Evolutionary conservation across 2,797 vertebrate species (phyloP).

Genomic region (Myripristis jacobus): DNA sequence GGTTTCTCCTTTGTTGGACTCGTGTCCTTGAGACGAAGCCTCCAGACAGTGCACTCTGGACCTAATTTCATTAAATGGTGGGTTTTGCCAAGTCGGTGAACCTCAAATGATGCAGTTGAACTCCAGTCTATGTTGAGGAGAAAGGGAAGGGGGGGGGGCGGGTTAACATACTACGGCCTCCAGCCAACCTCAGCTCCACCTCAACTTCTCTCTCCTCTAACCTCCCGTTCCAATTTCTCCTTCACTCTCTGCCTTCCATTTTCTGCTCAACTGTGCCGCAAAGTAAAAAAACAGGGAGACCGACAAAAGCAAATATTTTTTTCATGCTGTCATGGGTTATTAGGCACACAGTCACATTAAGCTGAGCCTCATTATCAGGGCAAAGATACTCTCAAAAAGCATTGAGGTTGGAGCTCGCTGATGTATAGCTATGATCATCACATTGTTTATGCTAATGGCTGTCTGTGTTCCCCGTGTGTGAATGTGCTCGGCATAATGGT

Average conservation of each 20-base stretch:
- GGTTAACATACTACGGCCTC: slow-evolving; percentile 37
- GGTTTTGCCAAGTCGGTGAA: slow-evolving; percentile 79
- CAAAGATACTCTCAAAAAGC: slow-evolving; percentile 62
- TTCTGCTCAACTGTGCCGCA: slow-evolving; percentile 67
- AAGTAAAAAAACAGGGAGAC: slow-evolving; percentile 38
- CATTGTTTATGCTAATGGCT: slow-evolving; percentile 68
- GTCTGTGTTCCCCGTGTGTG: slow-evolving; percentile 42
- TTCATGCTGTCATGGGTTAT: slow-evolving; percentile 69
- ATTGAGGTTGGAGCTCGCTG: slow-evolving; percentile 58
- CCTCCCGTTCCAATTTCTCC: slow-evolving; percentile 22
- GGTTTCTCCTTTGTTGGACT: slow-evolving; percentile 45
- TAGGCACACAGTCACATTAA: slow-evolving; percentile 74
- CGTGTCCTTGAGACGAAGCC: slow-evolving; percentile 73
- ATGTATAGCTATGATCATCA: slow-evolving; percentile 70
- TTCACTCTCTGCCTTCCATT: slow-evolving; percentile 43
- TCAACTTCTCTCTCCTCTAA: slow-evolving; percentile 27
- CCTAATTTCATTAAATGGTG: slow-evolving; percentile 76
- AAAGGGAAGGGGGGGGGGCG: neutral
- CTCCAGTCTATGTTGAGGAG: slow-evolving; percentile 52
- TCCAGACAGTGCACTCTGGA: slow-evolving; percentile 55
- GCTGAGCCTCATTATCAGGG: slow-evolving; percentile 73
- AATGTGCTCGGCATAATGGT: slow-evolving; percentile 26
- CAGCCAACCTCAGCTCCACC: slow-evolving; percentile 55
- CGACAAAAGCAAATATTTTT: slow-evolving; percentile 63
- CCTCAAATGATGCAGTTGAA: slow-evolving; percentile 77